A percentile compares a stretch with the other conserved stretches of the same genome.
These are phyloP conservation scores for Idris sp. DNA, from an alignment of 1,140 invertebrate species.

Conservation along the genomic window DNA sequence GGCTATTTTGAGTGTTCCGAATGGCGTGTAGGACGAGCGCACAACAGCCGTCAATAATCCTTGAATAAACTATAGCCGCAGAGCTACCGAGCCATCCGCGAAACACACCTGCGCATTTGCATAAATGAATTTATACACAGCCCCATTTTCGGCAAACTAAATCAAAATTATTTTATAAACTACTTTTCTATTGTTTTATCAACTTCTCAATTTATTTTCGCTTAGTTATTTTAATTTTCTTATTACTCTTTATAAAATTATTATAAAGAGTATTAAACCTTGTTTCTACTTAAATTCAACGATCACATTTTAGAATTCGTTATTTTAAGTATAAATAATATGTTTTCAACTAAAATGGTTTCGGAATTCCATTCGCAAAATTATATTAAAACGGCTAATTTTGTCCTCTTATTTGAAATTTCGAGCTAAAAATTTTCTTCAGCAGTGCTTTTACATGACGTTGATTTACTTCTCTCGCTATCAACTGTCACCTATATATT, in stretches of 20 bases:
- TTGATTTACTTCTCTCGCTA: slow-evolving; percentile 59
- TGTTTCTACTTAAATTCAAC: too few species aligned
- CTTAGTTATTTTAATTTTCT: too few species aligned
- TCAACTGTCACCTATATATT: slow-evolving; percentile 69
- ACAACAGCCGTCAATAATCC: slow-evolving; percentile 77
- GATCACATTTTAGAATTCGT: too few species aligned
- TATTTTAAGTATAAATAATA: too few species aligned
- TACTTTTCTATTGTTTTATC: too few species aligned
- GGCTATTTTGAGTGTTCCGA: slow-evolving; percentile 75
- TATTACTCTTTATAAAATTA: too few species aligned
- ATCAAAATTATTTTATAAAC: slow-evolving; percentile 41
- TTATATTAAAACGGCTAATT: slow-evolving; percentile 34
- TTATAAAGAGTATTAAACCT: too few species aligned
- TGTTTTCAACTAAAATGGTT: too few species aligned
- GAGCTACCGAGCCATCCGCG: slow-evolving; percentile 68
- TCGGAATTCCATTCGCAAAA: neutral
- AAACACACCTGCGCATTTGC: slow-evolving; percentile 43
- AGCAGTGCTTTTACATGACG: slow-evolving; percentile 38
- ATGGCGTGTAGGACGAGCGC: slow-evolving; percentile 67
- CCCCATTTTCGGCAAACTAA: slow-evolving; percentile 24
- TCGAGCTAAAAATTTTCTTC: slow-evolving; percentile 56
- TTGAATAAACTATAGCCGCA: slow-evolving; percentile 77
- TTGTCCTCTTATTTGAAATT: slow-evolving; percentile 31
- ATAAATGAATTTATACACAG: slow-evolving; percentile 52
- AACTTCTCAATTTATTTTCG: neutral